Evolutionary conservation across 2,113 vertebrate genomes (phyloP).

Genomic region (Cebus imitator): DNA sequence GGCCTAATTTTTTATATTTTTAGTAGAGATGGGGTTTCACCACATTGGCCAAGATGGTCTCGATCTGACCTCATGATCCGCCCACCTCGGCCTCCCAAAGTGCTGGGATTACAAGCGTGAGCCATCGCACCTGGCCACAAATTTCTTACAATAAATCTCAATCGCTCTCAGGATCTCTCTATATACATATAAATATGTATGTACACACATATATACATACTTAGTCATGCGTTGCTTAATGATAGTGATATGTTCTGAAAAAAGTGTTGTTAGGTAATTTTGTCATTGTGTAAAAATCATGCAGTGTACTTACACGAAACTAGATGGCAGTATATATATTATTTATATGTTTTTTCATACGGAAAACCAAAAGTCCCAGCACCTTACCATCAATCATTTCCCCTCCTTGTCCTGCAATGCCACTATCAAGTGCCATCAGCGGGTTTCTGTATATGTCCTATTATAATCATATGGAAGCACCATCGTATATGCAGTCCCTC

Average conservation of each 20-base stretch:
- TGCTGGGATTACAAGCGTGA: no score
- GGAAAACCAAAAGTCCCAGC: background rate
- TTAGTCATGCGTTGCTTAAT: background rate
- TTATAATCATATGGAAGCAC: background rate
- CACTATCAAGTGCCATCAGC: background rate
- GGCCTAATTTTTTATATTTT: no score
- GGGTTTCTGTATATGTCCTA: background rate
- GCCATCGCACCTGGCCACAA: no score
- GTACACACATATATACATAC: background rate
- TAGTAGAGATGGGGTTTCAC: no score
- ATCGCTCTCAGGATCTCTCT: no score
- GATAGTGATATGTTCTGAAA: background rate
- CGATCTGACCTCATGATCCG: no score
- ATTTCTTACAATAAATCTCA: constrained; percentile 1
- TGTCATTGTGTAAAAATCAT: background rate
- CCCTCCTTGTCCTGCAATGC: background rate
- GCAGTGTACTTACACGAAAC: background rate
- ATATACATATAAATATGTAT: background rate
- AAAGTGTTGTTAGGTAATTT: background rate
- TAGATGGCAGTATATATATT: background rate
- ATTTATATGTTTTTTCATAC: background rate
- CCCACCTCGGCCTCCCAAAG: no score
- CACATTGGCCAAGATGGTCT: no score
- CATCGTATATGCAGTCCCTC: background rate
- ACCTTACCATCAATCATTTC: background rate